Conservation (phyloP, 2,888 invertebrate genomes). For the Sipha maydis region DNA sequence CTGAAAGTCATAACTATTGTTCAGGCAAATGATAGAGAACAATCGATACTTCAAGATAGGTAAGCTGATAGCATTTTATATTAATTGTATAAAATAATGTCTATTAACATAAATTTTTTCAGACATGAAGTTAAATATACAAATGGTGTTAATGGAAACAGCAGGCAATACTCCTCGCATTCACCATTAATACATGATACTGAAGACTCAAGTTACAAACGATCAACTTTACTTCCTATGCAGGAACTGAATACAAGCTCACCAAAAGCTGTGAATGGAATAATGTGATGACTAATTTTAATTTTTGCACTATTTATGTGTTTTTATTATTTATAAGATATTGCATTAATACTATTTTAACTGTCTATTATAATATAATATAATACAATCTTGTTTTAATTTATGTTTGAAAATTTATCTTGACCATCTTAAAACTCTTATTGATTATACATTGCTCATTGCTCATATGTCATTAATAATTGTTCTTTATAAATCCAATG, state of each 20-base stretch:
- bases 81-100: not conserved
- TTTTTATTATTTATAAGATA: constrained; percentile 34
- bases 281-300: constrained; percentile 51
- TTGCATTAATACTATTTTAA: constrained; percentile 55
- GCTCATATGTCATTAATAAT: not conserved
- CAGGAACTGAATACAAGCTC: constrained; percentile 55
- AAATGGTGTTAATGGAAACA: constrained; percentile 31
- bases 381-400: constrained; percentile 45
- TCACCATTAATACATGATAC: constrained; percentile 26
- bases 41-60: constrained; percentile 28
- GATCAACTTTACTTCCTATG: constrained; percentile 16
- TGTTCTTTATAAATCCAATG: not conserved
- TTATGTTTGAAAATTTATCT: not conserved
- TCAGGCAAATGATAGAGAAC: constrained; percentile 52
- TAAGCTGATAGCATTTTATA: not conserved
- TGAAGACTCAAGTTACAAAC: constrained; percentile 35
- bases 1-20: constrained; percentile 70
- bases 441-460: not conserved
- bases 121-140: constrained; percentile 49
- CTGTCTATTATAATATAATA: constrained; percentile 51
- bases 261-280: constrained; percentile 55
- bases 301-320: constrained; percentile 35
- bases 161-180: constrained; percentile 25
- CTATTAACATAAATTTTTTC: not conserved
- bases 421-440: not conserved